Evolutionary conservation across 1,140 invertebrate species (phyloP), one percentile per base, ranked within the genome.

Genomic region (Aphaenogaster ashmeadi): DNA sequence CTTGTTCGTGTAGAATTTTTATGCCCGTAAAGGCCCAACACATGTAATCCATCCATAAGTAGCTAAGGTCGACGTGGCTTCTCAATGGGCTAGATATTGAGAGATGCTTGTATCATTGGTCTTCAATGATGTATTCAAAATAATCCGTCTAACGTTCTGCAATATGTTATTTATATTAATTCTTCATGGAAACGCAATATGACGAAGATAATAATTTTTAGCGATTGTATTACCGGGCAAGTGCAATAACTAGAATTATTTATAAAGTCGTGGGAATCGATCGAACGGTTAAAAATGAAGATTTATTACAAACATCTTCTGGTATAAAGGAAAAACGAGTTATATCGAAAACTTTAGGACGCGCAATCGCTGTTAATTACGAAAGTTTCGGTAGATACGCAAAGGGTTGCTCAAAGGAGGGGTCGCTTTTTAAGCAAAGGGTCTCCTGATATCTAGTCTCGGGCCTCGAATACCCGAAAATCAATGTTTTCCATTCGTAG

Each of bases 31-130:
- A 94, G 94, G 94, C 94, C 93, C 94, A 93, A 94, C 89, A 93
- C 93, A 93, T 94, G 91, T 94, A 94, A 94, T 94, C 94, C 94
- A 94, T 94, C 94, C 94, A 94, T 94, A 94, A 94, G 93, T 94
- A 94, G 93, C 60, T 90, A 91, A 69, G 91, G 93, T 93, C 86
- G 69, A 93, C 71, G 91, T 89, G 92, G 89, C 87, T 92, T 89
- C 79, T 85, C 89, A 52, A 75, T 9, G 72, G 79, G 89, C 89
- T 92, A 89, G 89, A 94, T 92, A 93, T 93, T 93, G 92, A 93
- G 87, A 87, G 71, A 71, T 66, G 56, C 85, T 91, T 92, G 72
- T 50, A 60, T 56, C 2, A 41, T 47, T 47, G 36, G 13, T 27
- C 38, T 52, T 81, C 62, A 64, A 9, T 52, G 21, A 13, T 2